Evolutionary conservation across 2,797 vertebrate species (phyloP), one percentile per base, ranked within the genome.

Genomic region (Takifugu rubripes): DNA sequence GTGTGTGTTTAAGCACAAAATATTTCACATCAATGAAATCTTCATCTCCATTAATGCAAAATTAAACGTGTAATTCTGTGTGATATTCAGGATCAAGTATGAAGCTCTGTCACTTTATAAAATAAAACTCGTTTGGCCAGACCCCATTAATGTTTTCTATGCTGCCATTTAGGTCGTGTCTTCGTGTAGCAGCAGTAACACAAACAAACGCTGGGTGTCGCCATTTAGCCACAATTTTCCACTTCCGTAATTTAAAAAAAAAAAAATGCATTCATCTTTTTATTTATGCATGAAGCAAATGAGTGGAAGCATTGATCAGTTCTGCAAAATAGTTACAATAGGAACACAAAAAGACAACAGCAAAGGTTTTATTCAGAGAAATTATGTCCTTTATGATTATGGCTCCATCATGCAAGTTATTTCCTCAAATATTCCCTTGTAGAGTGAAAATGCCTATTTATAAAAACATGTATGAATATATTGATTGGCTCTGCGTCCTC

Each of bases 181-280:
- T 29, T 25, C 7, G 10, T 10, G 14, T 49, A 27, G 6, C 33
- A 62, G 25, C 69, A 40, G 79, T 50, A 27, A 5, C 5, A 15
- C 1, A n/a, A 27, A 27, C n/a, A 0, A 54, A 61, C 88, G 87
- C 82, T 78, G 3, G 82, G 64, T 56, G 84, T 78, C 56, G 24
- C 61, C 40, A 55, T 79, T 62, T 10, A 56, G 5, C 77, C 43
- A 9, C 27, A 26, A 43, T 25, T 5, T 5, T 10, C 31, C 16
- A 6, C 3, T 52, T 24, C 46, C 46, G 21, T 21, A 21, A 21
- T 21, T n/a, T n/a, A n/a, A n/a, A 21, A 21, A 21, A 21, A 21
- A 21, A 21, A 21, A 21, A 21, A 48, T 2, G 27, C 27, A 29
- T 29, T 2, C 27, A 7, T 29, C 27, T 29, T 7, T 29, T 5